Evolutionary conservation across 2,797 vertebrate genomes (phyloP).

Genomic region (Trematomus bernacchii): DNA sequence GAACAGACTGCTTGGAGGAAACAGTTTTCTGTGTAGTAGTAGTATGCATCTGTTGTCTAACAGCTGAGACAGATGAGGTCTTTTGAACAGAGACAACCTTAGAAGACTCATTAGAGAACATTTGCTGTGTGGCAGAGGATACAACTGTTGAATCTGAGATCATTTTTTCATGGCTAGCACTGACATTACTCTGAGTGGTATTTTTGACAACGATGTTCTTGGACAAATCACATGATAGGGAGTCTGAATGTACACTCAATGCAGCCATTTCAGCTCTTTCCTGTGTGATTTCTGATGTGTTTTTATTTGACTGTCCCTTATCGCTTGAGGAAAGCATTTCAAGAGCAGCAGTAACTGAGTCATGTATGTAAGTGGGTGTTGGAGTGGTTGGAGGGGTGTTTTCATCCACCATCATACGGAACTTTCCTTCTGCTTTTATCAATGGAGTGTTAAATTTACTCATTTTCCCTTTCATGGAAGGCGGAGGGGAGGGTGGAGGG

Average conservation of each 20-base stretch:
- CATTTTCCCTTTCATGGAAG: constrained; percentile 81
- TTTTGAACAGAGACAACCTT: constrained; percentile 77
- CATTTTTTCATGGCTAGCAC: constrained; percentile 64
- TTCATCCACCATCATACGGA: constrained; percentile 85
- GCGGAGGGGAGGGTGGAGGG: constrained; percentile 84
- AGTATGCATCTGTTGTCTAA: constrained; percentile 76
- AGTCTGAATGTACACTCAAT: constrained; percentile 62
- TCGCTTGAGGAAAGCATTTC: constrained; percentile 76
- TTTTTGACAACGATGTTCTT: constrained; percentile 61
- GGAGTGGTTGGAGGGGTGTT: constrained; percentile 78
- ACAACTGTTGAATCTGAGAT: constrained; percentile 55
- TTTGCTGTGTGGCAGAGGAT: constrained; percentile 72
- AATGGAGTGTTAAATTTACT: constrained; percentile 93
- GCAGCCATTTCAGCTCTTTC: constrained; percentile 61
- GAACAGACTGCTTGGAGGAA: constrained; percentile 68
- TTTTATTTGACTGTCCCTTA: constrained; percentile 63
- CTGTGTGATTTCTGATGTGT: constrained; percentile 62
- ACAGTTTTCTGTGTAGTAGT: constrained; percentile 73
- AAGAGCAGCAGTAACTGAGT: constrained; percentile 74
- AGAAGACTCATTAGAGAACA: constrained; percentile 76
- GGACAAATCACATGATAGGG: constrained; percentile 63
- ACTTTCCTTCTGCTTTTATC: constrained; percentile 93
- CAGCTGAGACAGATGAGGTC: constrained; percentile 74
- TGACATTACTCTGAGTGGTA: constrained; percentile 59
- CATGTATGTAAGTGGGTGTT: constrained; percentile 70